phyloP scores from a whole-genome alignment of 2,113 vertebrate species.

The Xenopus tropicalis region UCB_Xtro_10.0 CM004443.2:33385501-33386000 shows the following conservation, averaged over 20 bases:
- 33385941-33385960: too few relatives aligned
- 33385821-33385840: conserved; percentile 7
- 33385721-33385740: conserved; percentile 37
- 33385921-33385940: too few relatives aligned
- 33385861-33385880: neutral
- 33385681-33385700: conserved; percentile 54
- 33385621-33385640: neutral
- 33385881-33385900: conserved; percentile 29
- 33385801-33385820: conserved; percentile 23
- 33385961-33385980: too few relatives aligned
- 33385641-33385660: conserved; percentile 51
- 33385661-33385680: conserved; percentile 58
- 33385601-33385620: conserved; percentile 49
- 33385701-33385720: conserved; percentile 54
- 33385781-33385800: conserved; percentile 36
- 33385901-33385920: neutral
- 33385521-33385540: conserved; percentile 36
- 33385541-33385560: conserved; percentile 75
- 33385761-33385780: conserved; percentile 11
- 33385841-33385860: conserved; percentile 10
- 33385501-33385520: conserved; percentile 20
- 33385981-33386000: too few relatives aligned
- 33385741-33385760: conserved; percentile 1
- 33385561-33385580: conserved; percentile 66
- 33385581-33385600: conserved; percentile 67